Conservation (phyloP, 2,113 vertebrate species). For the Leptobrachium leishanense region DNA sequence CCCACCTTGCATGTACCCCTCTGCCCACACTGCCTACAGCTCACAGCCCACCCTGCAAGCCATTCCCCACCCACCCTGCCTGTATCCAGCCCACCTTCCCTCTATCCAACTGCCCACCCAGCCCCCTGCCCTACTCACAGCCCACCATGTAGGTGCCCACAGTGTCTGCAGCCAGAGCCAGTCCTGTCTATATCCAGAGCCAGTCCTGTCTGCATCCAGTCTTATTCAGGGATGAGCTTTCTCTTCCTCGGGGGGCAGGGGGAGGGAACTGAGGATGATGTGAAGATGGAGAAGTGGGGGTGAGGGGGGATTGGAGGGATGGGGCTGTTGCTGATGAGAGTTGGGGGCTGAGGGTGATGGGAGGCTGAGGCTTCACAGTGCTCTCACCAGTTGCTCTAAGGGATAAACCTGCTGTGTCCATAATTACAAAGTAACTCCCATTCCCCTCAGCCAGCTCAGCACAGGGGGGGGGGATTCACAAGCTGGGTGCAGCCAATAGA, state of each 20-base stretch:
- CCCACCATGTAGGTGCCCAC: not conserved
- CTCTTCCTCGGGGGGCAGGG: not conserved
- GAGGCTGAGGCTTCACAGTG: no score
- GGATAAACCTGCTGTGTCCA: no score
- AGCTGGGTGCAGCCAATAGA: no score
- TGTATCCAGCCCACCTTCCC: not conserved
- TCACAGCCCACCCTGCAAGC: no score
- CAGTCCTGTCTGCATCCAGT: not conserved
- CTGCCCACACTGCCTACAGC: not conserved
- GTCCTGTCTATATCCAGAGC: no score
- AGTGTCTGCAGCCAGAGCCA: not conserved
- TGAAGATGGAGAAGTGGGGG: not conserved
- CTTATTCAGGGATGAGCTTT: conserved; percentile 50
- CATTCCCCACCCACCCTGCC: no score
- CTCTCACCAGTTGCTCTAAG: no score
- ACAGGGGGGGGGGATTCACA: no score
- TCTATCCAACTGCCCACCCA: not conserved
- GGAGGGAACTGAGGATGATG: not conserved
- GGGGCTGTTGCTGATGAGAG: no score
- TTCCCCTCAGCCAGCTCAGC: no score
- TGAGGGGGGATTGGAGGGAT: conserved; percentile 14
- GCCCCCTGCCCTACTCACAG: not conserved
- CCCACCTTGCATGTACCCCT: not conserved
- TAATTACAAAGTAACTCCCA: no score
- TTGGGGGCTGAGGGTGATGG: no score